Evolutionary conservation across 1,140 invertebrate genomes (phyloP).

Genomic region (Ceratosolen fusciceps): DNA sequence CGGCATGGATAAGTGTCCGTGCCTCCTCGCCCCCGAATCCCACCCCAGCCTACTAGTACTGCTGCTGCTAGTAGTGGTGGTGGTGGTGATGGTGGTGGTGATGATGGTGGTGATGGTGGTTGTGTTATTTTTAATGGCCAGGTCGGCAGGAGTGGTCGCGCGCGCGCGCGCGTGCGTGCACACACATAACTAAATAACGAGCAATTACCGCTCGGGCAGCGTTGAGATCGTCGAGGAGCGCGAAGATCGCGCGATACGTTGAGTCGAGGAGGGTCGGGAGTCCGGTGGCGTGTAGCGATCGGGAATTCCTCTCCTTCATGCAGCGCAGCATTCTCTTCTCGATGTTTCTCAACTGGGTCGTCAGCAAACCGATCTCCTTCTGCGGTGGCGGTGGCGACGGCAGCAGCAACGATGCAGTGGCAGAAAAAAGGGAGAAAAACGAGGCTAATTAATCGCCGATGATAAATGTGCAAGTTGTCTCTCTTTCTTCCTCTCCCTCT

Average conservation of each 20-base stretch:
- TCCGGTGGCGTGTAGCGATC: constrained; percentile 56
- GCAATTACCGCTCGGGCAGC: constrained; percentile 57
- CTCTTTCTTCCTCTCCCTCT: too few relatives aligned
- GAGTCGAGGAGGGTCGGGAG: constrained; percentile 59
- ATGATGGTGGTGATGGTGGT: too few relatives aligned
- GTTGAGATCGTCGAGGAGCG: constrained; percentile 57
- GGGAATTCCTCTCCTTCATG: constrained; percentile 58
- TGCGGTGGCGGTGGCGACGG: constrained; percentile 31
- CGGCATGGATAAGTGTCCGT: not conserved
- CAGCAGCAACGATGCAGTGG: constrained; percentile 18
- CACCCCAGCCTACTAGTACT: too few relatives aligned
- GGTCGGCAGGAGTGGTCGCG: constrained; percentile 16
- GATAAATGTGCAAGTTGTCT: constrained; percentile 47
- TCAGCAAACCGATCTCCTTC: constrained; percentile 60
- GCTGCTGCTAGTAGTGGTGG: too few relatives aligned
- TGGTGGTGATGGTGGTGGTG: too few relatives aligned
- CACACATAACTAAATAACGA: constrained; percentile 34
- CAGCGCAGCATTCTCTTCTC: constrained; percentile 60
- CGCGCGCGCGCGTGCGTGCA: constrained; percentile 14
- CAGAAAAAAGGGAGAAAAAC: constrained; percentile 44
- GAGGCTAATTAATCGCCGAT: constrained; percentile 53
- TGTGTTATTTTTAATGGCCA: not conserved
- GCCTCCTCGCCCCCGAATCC: too few relatives aligned
- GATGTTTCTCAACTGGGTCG: constrained; percentile 62
- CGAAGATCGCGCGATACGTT: constrained; percentile 56